Base-by-base conservation (phyloP, 2,888 invertebrate genomes). In the Horisme vitalbata region DNA sequence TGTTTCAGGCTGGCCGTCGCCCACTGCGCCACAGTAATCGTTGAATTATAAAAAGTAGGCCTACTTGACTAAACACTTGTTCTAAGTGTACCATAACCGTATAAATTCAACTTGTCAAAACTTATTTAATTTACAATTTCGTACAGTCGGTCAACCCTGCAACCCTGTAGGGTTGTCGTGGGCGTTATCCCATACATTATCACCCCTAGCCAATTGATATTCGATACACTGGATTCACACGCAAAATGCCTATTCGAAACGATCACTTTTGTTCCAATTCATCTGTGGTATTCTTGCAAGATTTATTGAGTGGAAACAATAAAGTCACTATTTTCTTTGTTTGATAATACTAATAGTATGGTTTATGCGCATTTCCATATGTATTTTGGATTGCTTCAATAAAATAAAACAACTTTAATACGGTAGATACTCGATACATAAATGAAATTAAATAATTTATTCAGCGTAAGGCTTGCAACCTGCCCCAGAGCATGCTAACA, bases 141-240 rank as follows among this genome's bases (percentile, higher is more conserved):
- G 30, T 27, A 35, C 34, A 34, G 15, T 31, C 8, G 9, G n/a
- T n/a, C 6, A 6, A 6, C 30, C 26, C 23, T 15, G 31, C 37
- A 47, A 23, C 49, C 45, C 34, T 43, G 6, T 12, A 36, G 44
- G 44, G 44, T 41, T 27, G 45, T 24, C 55, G 55, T 57, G 72
- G 72, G 76, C 67, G 68, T 60, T 44, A 49, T 59, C 57, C 63
- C 65, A 69, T 68, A 73, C 68, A 70, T 81, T 75, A 73, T 64
- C 68, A 33, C 48, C 62, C 63, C 65, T 59, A 61, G 55, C 69
- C 83, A 81, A 86, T 87, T 83, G 83, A 81, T 83, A 85, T 87
- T 81, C 85, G 84, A 83, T 83, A 84, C 84, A 85, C 71, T 76
- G 73, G 67, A 78, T 83, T 82, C 83, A 83, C 86, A 83, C 83